phyloP scores from a whole-genome alignment of 1,140 invertebrate species.

The Dolichoris vasculosae region DNA sequence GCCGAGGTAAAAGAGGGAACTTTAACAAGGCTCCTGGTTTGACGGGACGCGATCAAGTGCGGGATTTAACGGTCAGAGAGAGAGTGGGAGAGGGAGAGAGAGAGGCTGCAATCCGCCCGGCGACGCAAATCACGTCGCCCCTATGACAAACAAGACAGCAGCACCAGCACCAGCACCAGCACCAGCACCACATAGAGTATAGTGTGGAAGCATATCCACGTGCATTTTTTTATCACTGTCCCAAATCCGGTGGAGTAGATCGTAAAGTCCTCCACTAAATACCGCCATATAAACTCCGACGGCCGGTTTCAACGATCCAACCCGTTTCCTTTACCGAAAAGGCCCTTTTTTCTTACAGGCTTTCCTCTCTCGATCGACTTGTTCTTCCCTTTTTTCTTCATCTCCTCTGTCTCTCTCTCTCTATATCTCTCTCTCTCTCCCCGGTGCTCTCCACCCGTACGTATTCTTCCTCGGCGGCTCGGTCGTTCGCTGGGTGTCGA shows the following conservation, averaged over 20 bases:
- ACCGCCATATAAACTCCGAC: slow-evolving; percentile 44
- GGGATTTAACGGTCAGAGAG: slow-evolving; percentile 63
- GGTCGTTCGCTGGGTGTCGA: slow-evolving; percentile 37
- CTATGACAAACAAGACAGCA: slow-evolving; percentile 49
- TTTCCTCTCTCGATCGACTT: slow-evolving; percentile 39
- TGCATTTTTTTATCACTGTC: slow-evolving; percentile 57
- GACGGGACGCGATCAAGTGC: slow-evolving; percentile 62
- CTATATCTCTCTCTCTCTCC: slow-evolving; percentile 13
- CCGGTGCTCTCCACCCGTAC: slow-evolving; percentile 19
- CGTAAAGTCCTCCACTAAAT: slow-evolving; percentile 57
- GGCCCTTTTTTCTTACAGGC: slow-evolving; percentile 50
- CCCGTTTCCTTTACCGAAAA: slow-evolving; percentile 50
- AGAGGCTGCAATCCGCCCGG: not conserved
- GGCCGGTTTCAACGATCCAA: slow-evolving; percentile 42
- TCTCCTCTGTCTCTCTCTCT: not conserved
- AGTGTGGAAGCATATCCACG: not conserved
- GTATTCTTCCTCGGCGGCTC: slow-evolving; percentile 23
- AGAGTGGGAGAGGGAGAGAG: not conserved
- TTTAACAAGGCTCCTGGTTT: slow-evolving; percentile 40
- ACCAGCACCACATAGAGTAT: slow-evolving; percentile 5
- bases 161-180: not conserved
- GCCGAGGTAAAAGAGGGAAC: slow-evolving; percentile 2
- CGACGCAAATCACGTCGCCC: slow-evolving; percentile 52
- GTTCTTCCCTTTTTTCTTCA: slow-evolving; percentile 12
- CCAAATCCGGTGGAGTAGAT: slow-evolving; percentile 56